These are phyloP conservation scores for Epizoanthus illoricatus DNA, from an alignment of 92 coral and sea anemone genomes.

Conservation along the genomic window DNA sequence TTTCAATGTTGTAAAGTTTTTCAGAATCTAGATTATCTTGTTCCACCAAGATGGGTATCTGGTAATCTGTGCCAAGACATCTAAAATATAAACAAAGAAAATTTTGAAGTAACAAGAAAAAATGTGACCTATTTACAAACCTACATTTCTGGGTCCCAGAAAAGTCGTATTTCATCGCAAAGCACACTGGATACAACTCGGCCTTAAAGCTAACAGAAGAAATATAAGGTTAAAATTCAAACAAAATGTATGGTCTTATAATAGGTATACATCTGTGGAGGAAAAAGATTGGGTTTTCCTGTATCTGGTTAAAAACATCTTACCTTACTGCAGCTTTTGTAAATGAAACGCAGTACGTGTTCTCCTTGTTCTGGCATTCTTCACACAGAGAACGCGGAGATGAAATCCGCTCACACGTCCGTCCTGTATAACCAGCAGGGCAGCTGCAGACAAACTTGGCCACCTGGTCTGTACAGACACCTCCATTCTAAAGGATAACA, in stretches of 20 bases:
- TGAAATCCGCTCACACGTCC: conserved; percentile 23
- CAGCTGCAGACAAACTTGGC: conserved; percentile 20
- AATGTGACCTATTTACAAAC: too few species aligned
- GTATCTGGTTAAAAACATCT: not conserved
- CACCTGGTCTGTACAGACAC: not conserved
- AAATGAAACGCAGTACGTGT: conserved; percentile 22
- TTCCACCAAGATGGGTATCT: conserved; percentile 57
- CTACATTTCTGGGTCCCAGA: too few species aligned
- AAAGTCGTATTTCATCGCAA: too few species aligned
- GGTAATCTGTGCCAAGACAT: conserved; percentile 56
- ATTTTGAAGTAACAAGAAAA: too few species aligned
- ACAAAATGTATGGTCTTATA: too few species aligned
- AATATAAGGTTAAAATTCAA: too few species aligned
- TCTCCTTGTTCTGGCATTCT: conserved; percentile 6
- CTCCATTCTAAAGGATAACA: conserved; percentile 17
- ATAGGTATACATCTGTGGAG: too few species aligned
- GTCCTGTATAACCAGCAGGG: not conserved
- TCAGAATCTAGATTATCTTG: conserved; percentile 34
- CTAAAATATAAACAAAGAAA: conserved; percentile 32
- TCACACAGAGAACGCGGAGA: conserved; percentile 24
- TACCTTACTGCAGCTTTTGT: not conserved
- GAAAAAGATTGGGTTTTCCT: too few species aligned
- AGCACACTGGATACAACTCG: too few species aligned
- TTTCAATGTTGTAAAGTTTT: conserved; percentile 49
- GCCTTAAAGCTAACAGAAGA: too few species aligned